Evolutionary conservation across 2,113 vertebrate genomes (phyloP).

Genomic region (Natator depressus): DNA sequence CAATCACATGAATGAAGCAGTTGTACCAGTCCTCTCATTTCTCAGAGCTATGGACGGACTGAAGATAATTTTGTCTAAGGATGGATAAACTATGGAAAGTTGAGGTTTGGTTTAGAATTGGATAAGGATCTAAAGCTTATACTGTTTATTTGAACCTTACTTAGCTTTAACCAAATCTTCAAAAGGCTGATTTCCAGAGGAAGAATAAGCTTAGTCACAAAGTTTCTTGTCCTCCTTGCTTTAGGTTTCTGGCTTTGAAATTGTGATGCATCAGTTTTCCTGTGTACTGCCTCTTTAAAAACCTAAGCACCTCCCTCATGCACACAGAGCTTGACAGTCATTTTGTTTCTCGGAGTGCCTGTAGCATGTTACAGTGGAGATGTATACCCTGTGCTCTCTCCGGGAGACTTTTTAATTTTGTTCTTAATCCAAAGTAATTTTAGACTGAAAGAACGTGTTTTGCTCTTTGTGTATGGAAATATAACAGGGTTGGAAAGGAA

Average conservation of each 20-base stretch:
- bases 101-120: not conserved
- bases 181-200: not conserved
- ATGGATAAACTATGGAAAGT: rapidly evolving
- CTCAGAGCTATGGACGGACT: rapidly evolving
- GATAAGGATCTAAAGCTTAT: not conserved
- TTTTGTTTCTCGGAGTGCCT: rapidly evolving
- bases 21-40: not conserved
- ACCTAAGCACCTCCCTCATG: not conserved
- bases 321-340: not conserved
- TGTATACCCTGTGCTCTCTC: rapidly evolving
- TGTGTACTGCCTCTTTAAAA: not conserved
- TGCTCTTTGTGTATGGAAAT: not conserved
- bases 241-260: not conserved
- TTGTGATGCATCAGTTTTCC: not conserved
- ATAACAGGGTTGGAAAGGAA: not conserved
- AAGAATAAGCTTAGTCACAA: not conserved
- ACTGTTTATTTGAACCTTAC: not conserved
- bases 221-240: not conserved
- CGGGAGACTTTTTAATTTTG: not conserved
- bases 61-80: not conserved
- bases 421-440: not conserved
- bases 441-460: not conserved
- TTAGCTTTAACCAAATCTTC: not conserved
- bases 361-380: rapidly evolving
- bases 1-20: not conserved